phyloP scores from a whole-genome alignment of 1,140 invertebrate genomes.

The Coelopa frigida region DNA sequence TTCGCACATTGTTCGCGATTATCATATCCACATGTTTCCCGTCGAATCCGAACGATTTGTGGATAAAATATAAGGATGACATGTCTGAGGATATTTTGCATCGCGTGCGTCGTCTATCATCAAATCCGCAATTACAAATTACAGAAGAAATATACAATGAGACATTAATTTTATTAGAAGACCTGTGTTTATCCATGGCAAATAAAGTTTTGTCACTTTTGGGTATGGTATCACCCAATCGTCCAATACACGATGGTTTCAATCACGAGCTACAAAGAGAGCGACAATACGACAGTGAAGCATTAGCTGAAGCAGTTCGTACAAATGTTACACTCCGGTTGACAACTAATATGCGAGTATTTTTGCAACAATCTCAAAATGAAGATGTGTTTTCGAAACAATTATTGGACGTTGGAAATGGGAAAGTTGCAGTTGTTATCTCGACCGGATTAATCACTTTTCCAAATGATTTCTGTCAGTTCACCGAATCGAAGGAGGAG shows the following conservation, averaged over 20 bases:
- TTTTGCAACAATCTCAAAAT: constrained; percentile 23
- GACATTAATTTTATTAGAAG: constrained; percentile 36
- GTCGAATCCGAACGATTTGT: constrained; percentile 30
- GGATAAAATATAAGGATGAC: constrained; percentile 35
- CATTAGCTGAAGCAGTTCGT: constrained; percentile 13
- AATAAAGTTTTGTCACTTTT: constrained; percentile 25
- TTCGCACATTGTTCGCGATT: constrained; percentile 44
- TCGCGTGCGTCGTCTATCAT: constrained; percentile 30
- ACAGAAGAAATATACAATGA: constrained; percentile 25
- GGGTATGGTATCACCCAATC: constrained; percentile 33
- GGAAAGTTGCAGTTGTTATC: constrained; percentile 23
- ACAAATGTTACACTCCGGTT: constrained; percentile 10
- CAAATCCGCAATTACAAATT: constrained; percentile 11
- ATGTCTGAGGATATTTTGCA: constrained; percentile 25
- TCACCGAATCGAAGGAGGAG: constrained; percentile 28
- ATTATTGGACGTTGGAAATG: constrained; percentile 42
- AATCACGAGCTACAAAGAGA: constrained; percentile 23
- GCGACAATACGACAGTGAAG: constrained; percentile 20
- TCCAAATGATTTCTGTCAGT: constrained; percentile 27
- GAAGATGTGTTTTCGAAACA: constrained; percentile 31
- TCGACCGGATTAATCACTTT: constrained; percentile 6
- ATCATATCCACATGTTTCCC: constrained; percentile 32
- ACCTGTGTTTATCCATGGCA: constrained; percentile 25
- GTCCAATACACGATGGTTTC: constrained; percentile 22
- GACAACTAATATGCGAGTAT: constrained; percentile 11